phyloP scores from a whole-genome alignment of 2,113 vertebrate species.

The Cyprinodon variegatus region DNA sequence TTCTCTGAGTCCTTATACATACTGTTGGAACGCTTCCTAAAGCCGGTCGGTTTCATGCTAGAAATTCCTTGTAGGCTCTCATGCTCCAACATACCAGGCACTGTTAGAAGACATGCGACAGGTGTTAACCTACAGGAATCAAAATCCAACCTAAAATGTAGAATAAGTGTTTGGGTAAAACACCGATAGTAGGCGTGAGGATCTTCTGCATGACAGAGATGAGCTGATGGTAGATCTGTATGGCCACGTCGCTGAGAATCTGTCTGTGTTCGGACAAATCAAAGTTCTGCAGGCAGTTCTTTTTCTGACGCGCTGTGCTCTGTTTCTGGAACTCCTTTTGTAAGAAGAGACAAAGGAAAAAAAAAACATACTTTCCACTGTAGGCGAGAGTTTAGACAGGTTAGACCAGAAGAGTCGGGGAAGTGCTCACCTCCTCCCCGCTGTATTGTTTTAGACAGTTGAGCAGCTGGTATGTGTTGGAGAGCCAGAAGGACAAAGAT shows the following conservation, averaged over 20 bases:
- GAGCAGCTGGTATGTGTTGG: slow-evolving; percentile 90
- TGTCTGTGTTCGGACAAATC: slow-evolving; percentile 96
- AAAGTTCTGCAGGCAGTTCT: slow-evolving; percentile 93
- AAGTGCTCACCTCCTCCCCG: slow-evolving; percentile 89
- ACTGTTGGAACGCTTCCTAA: slow-evolving; percentile 93
- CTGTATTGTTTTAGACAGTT: slow-evolving; percentile 99
- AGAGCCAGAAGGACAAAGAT: slow-evolving; percentile 94
- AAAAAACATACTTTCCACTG: not conserved
- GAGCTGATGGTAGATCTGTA: slow-evolving; percentile 92
- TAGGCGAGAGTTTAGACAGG: not conserved
- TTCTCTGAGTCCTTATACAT: slow-evolving; percentile 83
- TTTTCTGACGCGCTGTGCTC: slow-evolving; percentile 88
- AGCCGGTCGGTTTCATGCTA: slow-evolving; percentile 92
- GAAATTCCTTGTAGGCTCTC: slow-evolving; percentile 97
- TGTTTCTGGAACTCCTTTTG: slow-evolving; percentile 89
- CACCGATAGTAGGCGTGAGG: slow-evolving; percentile 90
- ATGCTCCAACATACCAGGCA: slow-evolving; percentile 93
- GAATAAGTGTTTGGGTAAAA: not conserved
- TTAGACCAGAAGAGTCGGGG: not conserved
- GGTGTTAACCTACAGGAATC: not conserved
- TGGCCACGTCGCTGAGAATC: slow-evolving; percentile 93
- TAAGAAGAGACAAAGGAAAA: slow-evolving; percentile 7
- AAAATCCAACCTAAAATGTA: not conserved
- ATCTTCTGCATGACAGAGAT: slow-evolving; percentile 87
- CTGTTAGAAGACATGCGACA: slow-evolving; percentile 64